These are phyloP conservation scores for Alosa alosa DNA, from an alignment of 2,113 vertebrate genomes.

Conservation along the genomic window DNA sequence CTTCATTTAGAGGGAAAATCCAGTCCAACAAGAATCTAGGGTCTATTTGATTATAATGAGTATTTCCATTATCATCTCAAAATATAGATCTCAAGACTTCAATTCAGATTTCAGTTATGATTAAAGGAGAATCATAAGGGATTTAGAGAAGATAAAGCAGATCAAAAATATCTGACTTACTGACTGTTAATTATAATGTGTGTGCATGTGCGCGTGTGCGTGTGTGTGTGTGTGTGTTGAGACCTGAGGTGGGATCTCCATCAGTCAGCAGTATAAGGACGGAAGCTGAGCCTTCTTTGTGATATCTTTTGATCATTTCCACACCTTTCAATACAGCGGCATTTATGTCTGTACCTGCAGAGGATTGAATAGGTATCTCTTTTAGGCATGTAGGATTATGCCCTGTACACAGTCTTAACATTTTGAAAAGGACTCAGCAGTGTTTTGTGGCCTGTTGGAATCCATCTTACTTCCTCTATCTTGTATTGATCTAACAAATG, in stretches of 20 bases:
- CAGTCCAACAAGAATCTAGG: too few species aligned
- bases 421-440: neutral
- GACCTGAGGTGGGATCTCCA: slow-evolving; percentile 83
- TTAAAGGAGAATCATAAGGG: too few species aligned
- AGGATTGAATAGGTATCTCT: slow-evolving; percentile 34
- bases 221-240: neutral
- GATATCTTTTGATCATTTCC: slow-evolving; percentile 71
- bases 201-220: too few species aligned
- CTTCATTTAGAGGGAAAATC: too few species aligned
- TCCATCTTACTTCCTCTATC: slow-evolving; percentile 62
- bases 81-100: too few species aligned
- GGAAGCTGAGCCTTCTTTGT: slow-evolving; percentile 75
- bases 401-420: neutral
- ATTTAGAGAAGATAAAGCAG: too few species aligned
- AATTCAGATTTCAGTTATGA: too few species aligned
- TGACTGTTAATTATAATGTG: too few species aligned
- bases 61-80: too few species aligned
- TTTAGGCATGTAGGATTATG: neutral
- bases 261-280: slow-evolving; percentile 92
- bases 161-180: too few species aligned
- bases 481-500: slow-evolving; percentile 68
- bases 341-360: slow-evolving; percentile 85
- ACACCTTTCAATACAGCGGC: slow-evolving; percentile 78
- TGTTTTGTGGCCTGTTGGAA: neutral
- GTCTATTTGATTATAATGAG: too few species aligned